These are phyloP conservation scores for Solen grandis DNA, from an alignment of 1,140 invertebrate genomes.

Conservation along the genomic window DNA sequence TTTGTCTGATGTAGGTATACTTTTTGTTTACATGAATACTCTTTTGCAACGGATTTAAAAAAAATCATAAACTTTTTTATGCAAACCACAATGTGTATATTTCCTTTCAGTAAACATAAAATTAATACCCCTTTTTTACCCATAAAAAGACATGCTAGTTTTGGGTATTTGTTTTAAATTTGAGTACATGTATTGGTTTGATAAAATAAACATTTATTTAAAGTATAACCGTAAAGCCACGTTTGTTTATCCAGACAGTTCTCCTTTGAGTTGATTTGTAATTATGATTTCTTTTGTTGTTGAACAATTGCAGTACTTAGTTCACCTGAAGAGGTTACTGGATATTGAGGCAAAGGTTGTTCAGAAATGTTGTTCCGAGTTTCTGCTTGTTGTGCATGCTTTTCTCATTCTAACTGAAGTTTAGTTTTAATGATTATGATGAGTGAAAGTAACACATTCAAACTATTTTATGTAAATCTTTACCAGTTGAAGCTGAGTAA, in stretches of 20 bases:
- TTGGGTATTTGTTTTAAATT: background rate
- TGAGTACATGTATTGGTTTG: background rate
- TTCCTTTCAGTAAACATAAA: background rate
- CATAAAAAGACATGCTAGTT: background rate
- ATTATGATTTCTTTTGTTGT: background rate
- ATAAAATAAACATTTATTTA: background rate
- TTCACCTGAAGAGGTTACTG: conserved; percentile 41
- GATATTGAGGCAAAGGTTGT: conserved; percentile 51
- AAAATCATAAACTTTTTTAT: background rate
- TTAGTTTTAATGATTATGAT: background rate
- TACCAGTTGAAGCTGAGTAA: background rate
- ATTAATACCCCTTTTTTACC: background rate
- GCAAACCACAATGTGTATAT: background rate
- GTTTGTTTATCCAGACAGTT: background rate
- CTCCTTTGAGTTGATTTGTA: background rate
- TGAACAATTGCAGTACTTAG: conserved; percentile 35
- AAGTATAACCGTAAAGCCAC: background rate
- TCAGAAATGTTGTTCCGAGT: conserved; percentile 26
- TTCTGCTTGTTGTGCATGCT: background rate
- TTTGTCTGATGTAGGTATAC: conserved; percentile 48
- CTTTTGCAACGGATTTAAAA: background rate
- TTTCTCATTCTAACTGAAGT: background rate
- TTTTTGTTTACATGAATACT: background rate
- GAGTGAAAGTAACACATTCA: no score
- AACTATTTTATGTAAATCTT: no score